These are phyloP conservation scores for Oncorhynchus masou DNA, from an alignment of 2,113 vertebrate genomes.

Conservation along the genomic window DNA sequence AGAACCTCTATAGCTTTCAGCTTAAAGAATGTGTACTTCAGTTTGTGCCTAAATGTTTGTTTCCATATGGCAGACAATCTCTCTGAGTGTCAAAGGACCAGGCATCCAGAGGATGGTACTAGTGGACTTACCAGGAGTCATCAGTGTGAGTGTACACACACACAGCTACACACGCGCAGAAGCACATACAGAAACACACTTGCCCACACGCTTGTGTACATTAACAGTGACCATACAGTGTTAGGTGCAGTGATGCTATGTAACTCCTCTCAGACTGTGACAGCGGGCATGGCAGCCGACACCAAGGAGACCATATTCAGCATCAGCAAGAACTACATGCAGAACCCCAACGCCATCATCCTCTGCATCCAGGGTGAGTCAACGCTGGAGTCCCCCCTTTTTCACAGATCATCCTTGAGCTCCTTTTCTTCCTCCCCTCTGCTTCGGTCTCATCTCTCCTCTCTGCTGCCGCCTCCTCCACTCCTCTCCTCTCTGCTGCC, in stretches of 20 bases:
- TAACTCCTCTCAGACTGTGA: constrained; percentile 83
- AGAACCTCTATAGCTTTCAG: neutral
- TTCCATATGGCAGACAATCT: constrained; percentile 83
- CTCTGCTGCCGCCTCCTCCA: too few relatives aligned
- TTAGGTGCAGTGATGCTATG: constrained; percentile 1
- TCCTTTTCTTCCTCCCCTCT: neutral
- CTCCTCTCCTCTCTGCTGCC: too few relatives aligned
- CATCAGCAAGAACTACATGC: constrained; percentile 98
- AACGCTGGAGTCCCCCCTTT: neutral
- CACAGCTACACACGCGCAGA: constrained; percentile 37
- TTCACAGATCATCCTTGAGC: neutral
- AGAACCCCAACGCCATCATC: constrained; percentile 98
- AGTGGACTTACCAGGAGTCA: constrained; percentile 96
- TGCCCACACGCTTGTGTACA: neutral
- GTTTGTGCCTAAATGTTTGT: neutral
- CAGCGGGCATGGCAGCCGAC: constrained; percentile 92
- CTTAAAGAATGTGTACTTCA: too few relatives aligned
- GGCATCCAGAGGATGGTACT: constrained; percentile 98
- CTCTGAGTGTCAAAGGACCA: constrained; percentile 96
- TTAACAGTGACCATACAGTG: neutral
- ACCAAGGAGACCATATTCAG: constrained; percentile 97
- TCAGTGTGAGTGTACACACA: constrained; percentile 83
- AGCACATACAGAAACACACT: neutral
- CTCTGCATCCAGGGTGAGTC: constrained; percentile 95
- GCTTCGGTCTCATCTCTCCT: too few relatives aligned